Evolutionary conservation across 2,888 invertebrate species (phyloP), one percentile per base, ranked within the genome.

Genomic region (Melanargia galathea): DNA sequence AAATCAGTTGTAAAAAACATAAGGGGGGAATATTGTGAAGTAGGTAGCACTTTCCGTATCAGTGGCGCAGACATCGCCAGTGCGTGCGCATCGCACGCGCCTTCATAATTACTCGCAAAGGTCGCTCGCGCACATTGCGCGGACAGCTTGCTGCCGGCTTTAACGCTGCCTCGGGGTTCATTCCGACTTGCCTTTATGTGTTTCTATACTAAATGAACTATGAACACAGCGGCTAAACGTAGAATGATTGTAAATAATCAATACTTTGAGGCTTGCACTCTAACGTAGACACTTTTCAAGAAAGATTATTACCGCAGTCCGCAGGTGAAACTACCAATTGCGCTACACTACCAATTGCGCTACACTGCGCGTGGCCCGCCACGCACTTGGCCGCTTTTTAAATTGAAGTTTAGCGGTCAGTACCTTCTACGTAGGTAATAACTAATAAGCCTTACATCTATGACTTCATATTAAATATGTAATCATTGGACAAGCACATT

Each of bases 71-170:
- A 67, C 74, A 74, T 75, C 71, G 73, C 74, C 63, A 65, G 77
- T 73, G 73, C 73, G 71, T 73, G 70, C 60, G 70, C 69, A 74
- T 74, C 84, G 84, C 90, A 87, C 90, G 87, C 86, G 89, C 82
- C 81, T 80, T n/a, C 77, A 82, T 84, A 90, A 90, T 90, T 90
- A 84, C 82, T 74, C 76, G 81, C 72, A 81, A 90, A 91, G 90
- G 90, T 90, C 90, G 88, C 86, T 79, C 77, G 85, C 81, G 83
- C 90, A 91, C 90, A 90, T 91, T 90, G 90, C 88, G 75, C 43
- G 64, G 30, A 49, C 66, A 63, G 62, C 64, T 55, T 58, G 65
- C 66, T 61, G 63, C 58, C 52, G 63, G 54, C 60, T 66, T 63
- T 46, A 60, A 63, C 60, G 57, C 59, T 65, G 51, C 65, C 65